Conservation (phyloP, 2,797 vertebrate species). For the Pantherophis alleghaniensis region DNA sequence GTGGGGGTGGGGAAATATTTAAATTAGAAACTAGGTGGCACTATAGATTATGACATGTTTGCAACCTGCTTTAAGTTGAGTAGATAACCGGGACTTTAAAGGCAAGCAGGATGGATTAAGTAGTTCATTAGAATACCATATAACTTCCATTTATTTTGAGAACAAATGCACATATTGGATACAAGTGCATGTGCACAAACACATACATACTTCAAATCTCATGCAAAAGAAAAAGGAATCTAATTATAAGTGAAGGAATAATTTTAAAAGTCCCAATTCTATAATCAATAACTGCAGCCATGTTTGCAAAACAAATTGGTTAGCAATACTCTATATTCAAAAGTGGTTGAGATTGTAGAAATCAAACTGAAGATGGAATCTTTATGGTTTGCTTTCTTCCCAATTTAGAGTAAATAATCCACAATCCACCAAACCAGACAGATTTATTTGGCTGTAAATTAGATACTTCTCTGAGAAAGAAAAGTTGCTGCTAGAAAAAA, state of each 20-base stretch:
- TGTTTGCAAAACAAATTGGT: neutral
- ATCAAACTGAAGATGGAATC: neutral
- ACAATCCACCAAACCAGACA: neutral
- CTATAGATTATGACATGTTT: constrained; percentile 16
- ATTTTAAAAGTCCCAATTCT: neutral
- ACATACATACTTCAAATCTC: constrained; percentile 15
- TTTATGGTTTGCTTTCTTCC: neutral
- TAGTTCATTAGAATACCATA: constrained; percentile 38
- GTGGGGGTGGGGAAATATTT: constrained; percentile 7
- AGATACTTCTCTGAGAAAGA: neutral
- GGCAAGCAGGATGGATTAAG: constrained; percentile 40
- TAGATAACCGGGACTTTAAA: constrained; percentile 8
- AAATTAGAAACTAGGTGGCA: constrained; percentile 42
- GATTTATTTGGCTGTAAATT: neutral
- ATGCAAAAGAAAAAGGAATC: neutral
- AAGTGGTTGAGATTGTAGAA: neutral
- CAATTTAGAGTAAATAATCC: neutral
- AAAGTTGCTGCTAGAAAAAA: neutral
- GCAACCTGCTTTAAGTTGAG: constrained; percentile 25
- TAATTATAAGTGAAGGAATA: neutral
- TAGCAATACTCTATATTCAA: neutral
- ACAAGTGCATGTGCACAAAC: neutral
- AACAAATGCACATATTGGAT: neutral
- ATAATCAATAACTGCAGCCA: neutral
- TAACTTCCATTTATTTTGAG: constrained; percentile 49